Conservation (phyloP, 2,797 vertebrate species). For the Vultur gryphus region DNA sequence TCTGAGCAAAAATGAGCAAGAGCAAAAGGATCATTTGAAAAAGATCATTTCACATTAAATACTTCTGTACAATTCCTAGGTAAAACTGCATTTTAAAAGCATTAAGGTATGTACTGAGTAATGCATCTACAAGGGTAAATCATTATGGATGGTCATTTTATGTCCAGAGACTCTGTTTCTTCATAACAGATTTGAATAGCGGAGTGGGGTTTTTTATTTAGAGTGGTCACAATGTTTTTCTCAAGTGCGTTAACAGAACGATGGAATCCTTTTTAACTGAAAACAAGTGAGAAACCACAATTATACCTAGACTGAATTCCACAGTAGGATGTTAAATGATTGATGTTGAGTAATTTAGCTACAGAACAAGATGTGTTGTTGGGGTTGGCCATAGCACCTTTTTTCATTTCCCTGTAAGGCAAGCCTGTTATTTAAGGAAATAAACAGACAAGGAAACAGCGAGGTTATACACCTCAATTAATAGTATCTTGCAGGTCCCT, state of each 20-base stretch:
- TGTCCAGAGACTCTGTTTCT: background rate
- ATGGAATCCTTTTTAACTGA: background rate
- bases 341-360: conserved; percentile 45
- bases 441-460: conserved; percentile 2
- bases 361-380: conserved; percentile 23
- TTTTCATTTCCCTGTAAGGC: conserved; percentile 23
- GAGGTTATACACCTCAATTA: conserved; percentile 38
- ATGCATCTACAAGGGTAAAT: background rate
- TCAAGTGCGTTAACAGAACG: background rate
- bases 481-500: background rate
- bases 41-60: background rate
- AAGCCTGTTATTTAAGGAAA: conserved; percentile 33
- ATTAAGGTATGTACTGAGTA: background rate
- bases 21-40: background rate
- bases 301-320: background rate
- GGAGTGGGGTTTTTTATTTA: background rate
- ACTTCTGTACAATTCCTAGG: background rate
- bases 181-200: background rate
- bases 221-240: background rate
- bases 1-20: background rate
- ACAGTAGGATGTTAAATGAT: conserved; percentile 21
- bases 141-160: background rate
- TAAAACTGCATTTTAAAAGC: background rate
- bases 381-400: background rate
- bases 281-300: background rate